Conservation (phyloP, 2,888 invertebrate species). For the Zaprionus bogoriensis region DNA sequence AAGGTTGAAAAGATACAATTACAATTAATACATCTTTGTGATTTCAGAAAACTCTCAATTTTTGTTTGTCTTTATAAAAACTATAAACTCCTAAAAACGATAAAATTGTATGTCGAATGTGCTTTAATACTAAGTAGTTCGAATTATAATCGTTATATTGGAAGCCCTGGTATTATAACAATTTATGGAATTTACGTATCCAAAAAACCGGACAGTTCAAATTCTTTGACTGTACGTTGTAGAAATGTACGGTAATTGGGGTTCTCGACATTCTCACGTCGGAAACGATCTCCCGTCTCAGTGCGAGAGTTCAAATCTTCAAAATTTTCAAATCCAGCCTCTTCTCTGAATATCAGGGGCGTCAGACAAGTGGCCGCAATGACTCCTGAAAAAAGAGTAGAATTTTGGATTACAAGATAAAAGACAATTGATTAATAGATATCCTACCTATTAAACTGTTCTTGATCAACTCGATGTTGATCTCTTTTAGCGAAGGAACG, state of each 20-base stretch:
- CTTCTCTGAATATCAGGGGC: slow-evolving; percentile 81
- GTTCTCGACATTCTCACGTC: slow-evolving; percentile 80
- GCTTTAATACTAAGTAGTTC: slow-evolving; percentile 6
- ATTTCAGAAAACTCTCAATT: too few species aligned
- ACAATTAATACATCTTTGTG: too few species aligned
- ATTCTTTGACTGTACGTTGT: slow-evolving; percentile 80
- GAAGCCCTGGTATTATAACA: slow-evolving; percentile 18
- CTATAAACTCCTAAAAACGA: too few species aligned
- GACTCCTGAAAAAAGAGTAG: slow-evolving; percentile 74
- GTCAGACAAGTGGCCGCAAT: slow-evolving; percentile 81
- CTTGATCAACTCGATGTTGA: slow-evolving; percentile 80
- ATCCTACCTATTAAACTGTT: slow-evolving; percentile 80
- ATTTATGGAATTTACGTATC: slow-evolving; percentile 59
- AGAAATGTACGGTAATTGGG: slow-evolving; percentile 80
- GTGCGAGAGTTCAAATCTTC: slow-evolving; percentile 78
- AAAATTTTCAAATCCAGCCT: slow-evolving; percentile 70
- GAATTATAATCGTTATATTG: not conserved
- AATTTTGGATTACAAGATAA: not conserved
- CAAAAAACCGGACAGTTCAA: slow-evolving; percentile 81
- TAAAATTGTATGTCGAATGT: not conserved
- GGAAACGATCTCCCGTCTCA: slow-evolving; percentile 74
- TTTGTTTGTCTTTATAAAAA: too few species aligned
- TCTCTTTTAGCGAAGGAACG: slow-evolving; percentile 80
- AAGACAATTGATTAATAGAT: not conserved
- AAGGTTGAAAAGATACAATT: too few species aligned